phyloP scores from a whole-genome alignment of 1,140 invertebrate genomes.

The Dreissena polymorpha region DNA sequence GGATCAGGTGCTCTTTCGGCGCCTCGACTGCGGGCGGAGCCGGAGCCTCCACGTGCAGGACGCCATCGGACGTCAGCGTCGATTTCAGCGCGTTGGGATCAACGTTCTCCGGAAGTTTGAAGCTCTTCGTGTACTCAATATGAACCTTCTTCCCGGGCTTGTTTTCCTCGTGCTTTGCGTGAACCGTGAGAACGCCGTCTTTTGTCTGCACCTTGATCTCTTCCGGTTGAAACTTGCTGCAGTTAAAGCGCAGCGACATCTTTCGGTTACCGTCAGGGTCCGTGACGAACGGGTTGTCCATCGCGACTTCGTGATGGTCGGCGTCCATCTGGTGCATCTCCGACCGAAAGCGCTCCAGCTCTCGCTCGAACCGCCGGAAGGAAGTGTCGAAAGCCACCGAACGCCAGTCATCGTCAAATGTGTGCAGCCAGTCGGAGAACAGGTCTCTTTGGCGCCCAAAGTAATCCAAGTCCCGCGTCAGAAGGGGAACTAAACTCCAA shows the following conservation, averaged over 20 bases:
- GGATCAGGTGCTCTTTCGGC: constrained; percentile 36
- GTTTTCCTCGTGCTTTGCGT: constrained; percentile 55
- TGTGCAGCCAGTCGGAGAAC: constrained; percentile 27
- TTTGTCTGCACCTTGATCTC: constrained; percentile 60
- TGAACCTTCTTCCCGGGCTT: constrained; percentile 35
- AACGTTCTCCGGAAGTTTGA: constrained; percentile 59
- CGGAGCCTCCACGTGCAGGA: constrained; percentile 62
- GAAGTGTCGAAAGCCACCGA: constrained; percentile 23
- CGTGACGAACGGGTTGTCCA: constrained; percentile 46
- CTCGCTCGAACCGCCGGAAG: constrained; percentile 36
- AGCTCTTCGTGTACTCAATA: constrained; percentile 59
- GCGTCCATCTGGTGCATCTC: constrained; percentile 33
- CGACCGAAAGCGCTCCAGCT: constrained; percentile 31
- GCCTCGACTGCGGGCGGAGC: constrained; percentile 51
- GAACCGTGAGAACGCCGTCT: constrained; percentile 52
- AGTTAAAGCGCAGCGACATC: constrained; percentile 61
- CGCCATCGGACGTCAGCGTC: constrained; percentile 64
- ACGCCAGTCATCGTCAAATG: constrained; percentile 40
- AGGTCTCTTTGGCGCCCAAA: constrained; percentile 53
- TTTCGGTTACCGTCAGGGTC: constrained; percentile 51
- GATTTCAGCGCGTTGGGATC: constrained; percentile 57
- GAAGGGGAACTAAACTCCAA: constrained; percentile 33
- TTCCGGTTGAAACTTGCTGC: constrained; percentile 59
- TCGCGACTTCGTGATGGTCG: constrained; percentile 4
- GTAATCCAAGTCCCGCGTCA: constrained; percentile 21